Evolutionary conservation across 2,113 vertebrate genomes (phyloP), one percentile per base, ranked within the genome.

Genomic region (Drymodes brunneopygia): DNA sequence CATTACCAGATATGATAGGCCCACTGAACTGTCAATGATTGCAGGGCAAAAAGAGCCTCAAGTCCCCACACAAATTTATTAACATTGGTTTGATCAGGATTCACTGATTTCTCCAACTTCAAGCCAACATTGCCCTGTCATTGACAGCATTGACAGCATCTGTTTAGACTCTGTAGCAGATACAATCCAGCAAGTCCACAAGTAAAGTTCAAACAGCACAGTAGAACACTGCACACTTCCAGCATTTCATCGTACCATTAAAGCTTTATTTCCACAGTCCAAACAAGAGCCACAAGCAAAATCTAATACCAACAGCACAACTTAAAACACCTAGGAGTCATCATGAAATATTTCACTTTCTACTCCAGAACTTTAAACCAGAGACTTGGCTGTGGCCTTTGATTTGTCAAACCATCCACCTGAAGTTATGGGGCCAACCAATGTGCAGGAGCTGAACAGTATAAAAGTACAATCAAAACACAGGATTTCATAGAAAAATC

Each of bases 131-230:
- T 31, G 44, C 6, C 13, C 54, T 54, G 38, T 13, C 47, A 31
- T 0, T 13, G 0, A 14, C 18, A 74, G 27, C 42, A 77, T 20
- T n/a, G 29, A 33, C 9, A 50, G 1, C 15, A 33, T 10, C 31
- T 17, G 0, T 14, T 66, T 10, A 53, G 31, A 58, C 53, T 28
- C 57, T 36, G 10, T 0, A 56, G 79, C 6, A 71, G 56, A 38
- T 12, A 38, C 5, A 35, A 35, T 2, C 12, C 80, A 65, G 36
- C 50, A 84, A 66, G 24, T 6, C 57, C n/a, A 17, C 0, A 1
- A 80, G 19, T 7, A 19, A 29, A 88, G 27, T 12, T 74, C 62
- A 45, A 54, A n/a, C 15, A 78, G 44, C 66, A 77, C 42, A 40
- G 54, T 8, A 53, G 48, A 88, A 40, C 31, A 10, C 18, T 2